Conservation (phyloP, 2,113 vertebrate genomes). For the Carlito syrichta region DNA sequence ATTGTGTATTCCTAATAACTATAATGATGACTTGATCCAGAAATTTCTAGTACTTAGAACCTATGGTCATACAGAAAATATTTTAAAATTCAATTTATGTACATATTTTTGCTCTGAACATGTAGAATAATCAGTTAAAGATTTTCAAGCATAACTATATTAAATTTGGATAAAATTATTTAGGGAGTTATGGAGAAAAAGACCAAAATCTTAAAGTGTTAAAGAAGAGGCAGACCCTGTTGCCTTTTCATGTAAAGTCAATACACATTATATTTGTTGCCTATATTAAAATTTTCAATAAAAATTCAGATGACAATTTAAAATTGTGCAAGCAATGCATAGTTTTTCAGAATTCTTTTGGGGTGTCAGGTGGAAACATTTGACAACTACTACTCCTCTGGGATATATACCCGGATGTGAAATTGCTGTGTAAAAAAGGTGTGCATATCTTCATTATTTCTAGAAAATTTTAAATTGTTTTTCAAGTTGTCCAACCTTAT, state of each 20-base stretch:
- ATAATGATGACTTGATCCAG: background rate
- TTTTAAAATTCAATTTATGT: conserved; percentile 11
- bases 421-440: background rate
- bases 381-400: background rate
- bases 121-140: conserved; percentile 16
- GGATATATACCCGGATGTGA: background rate
- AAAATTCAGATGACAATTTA: background rate
- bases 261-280: background rate
- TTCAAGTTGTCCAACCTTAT: background rate
- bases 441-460: background rate
- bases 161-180: conserved; percentile 21
- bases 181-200: background rate
- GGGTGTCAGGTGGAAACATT: background rate
- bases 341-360: background rate
- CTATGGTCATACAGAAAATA: background rate
- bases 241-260: background rate
- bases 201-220: background rate
- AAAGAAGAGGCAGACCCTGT: background rate
- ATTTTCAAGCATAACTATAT: background rate
- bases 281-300: background rate
- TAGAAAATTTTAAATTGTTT: background rate
- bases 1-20: background rate
- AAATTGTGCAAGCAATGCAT: background rate
- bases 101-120: conserved; percentile 35
- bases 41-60: conserved; percentile 11